A percentile compares a stretch with the other conserved stretches of the same genome.
These are phyloP conservation scores for Lutjanus argentimaculatus DNA, from an alignment of 2,797 vertebrate species.

Conservation along the genomic window DNA sequence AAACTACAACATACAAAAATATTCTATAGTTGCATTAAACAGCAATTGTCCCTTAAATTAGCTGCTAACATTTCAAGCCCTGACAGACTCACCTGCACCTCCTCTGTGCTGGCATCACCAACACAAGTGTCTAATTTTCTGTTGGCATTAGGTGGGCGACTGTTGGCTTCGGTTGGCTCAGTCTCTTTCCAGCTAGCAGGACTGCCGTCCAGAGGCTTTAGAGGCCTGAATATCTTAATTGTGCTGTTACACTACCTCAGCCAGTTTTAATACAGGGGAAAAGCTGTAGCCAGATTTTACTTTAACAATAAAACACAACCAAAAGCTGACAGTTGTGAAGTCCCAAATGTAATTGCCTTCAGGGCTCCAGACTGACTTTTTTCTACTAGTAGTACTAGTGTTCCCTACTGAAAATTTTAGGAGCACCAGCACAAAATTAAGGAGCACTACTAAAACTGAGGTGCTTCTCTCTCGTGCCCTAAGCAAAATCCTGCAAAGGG, in stretches of 20 bases:
- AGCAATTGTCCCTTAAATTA: background rate
- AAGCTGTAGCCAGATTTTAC: background rate
- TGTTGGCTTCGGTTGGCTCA: conserved; percentile 38
- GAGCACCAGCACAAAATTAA: too few species aligned
- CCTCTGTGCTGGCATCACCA: conserved; percentile 17
- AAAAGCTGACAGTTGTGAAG: background rate
- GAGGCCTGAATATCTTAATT: conserved; percentile 40
- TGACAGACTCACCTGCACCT: conserved; percentile 19
- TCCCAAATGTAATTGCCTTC: too few species aligned
- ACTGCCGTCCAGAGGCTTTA: conserved; percentile 59
- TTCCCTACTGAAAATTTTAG: too few species aligned
- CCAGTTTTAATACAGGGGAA: background rate
- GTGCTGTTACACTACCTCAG: background rate
- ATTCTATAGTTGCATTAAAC: background rate
- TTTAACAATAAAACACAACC: background rate
- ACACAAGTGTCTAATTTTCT: conserved; percentile 34
- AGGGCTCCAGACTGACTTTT: too few species aligned
- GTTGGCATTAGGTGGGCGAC: conserved; percentile 25
- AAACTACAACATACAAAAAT: background rate
- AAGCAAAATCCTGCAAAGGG: too few species aligned
- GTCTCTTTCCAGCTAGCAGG: conserved; percentile 19
- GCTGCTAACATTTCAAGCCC: conserved; percentile 11
- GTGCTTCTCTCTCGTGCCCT: too few species aligned
- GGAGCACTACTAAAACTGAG: too few species aligned
- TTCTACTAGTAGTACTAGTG: too few species aligned